Conservation (phyloP, 2,888 invertebrate species). For the Steinernema scapterisci region DNA sequence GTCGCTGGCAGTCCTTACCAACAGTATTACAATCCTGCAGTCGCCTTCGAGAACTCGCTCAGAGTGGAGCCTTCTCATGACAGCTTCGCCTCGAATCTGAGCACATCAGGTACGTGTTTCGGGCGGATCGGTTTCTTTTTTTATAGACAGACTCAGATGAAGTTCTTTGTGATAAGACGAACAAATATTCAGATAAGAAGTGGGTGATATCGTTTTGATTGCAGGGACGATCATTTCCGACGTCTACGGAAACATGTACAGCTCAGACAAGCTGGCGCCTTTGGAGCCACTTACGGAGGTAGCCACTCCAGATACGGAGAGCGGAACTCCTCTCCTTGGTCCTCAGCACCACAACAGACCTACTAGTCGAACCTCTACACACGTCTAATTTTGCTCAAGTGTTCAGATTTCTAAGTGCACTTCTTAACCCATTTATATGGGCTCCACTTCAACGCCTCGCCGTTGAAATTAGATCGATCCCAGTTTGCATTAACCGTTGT, state of each 20-base stretch:
- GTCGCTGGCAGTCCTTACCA: slow-evolving; percentile 4
- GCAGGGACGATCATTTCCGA: slow-evolving; percentile 11
- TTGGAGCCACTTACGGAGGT: slow-evolving; percentile 45
- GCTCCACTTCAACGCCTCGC: not conserved
- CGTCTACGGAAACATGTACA: slow-evolving; percentile 23
- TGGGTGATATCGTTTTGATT: not conserved
- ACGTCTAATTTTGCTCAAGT: slow-evolving; percentile 48
- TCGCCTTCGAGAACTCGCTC: not conserved
- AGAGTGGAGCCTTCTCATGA: slow-evolving; percentile 19
- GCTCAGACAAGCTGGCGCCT: slow-evolving; percentile 32
- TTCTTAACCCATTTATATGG: not conserved
- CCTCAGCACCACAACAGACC: slow-evolving; percentile 44
- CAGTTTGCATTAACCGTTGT: too few relatives aligned
- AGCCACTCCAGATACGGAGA: slow-evolving; percentile 43
- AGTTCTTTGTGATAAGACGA: too few relatives aligned
- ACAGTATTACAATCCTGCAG: slow-evolving; percentile 11
- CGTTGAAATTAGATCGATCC: not conserved
- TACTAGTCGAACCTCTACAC: slow-evolving; percentile 58
- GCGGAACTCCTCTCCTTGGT: slow-evolving; percentile 35
- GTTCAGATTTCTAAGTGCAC: slow-evolving; percentile 13
- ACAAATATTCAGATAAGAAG: too few relatives aligned
- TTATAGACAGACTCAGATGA: too few relatives aligned
- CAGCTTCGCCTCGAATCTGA: slow-evolving; percentile 13
- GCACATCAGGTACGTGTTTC: not conserved
- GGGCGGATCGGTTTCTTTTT: too few relatives aligned